Conservation (phyloP, 2,888 invertebrate genomes). For the Tiphia femorata region DNA sequence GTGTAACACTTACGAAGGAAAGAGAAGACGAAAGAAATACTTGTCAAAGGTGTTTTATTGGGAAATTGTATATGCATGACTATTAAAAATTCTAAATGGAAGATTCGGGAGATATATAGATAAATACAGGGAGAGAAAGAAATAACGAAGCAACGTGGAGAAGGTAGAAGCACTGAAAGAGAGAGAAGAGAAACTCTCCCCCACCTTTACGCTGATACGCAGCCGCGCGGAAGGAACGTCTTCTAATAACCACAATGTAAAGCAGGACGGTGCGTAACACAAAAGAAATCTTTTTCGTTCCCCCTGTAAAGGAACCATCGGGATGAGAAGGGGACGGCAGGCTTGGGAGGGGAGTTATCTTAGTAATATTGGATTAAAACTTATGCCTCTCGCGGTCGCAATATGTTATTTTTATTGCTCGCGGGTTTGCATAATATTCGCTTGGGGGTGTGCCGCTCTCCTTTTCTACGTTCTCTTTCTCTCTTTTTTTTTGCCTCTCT, state of each 20-base stretch:
- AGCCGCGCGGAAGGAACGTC: slow-evolving; percentile 52
- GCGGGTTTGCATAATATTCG: slow-evolving; percentile 69
- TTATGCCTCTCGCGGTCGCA: slow-evolving; percentile 66
- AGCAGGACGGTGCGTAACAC: slow-evolving; percentile 64
- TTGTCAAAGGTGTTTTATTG: slow-evolving; percentile 17
- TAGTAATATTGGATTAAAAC: slow-evolving; percentile 70
- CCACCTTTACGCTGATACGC: slow-evolving; percentile 20
- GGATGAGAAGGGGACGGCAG: slow-evolving; percentile 7
- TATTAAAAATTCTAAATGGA: too few species aligned
- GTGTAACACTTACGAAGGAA: too few species aligned
- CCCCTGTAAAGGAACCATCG: background rate
- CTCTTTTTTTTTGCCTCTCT: slow-evolving; percentile 1
- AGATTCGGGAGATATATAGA: too few species aligned
- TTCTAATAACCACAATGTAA: slow-evolving; percentile 69
- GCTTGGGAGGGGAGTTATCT: slow-evolving; percentile 62
- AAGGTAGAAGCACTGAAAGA: slow-evolving; percentile 12
- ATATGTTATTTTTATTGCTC: slow-evolving; percentile 70
- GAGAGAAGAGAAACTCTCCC: slow-evolving; percentile 28
- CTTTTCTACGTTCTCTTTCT: background rate
- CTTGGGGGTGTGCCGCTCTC: slow-evolving; percentile 25
- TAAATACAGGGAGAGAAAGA: too few species aligned
- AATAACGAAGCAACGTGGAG: slow-evolving; percentile 2
- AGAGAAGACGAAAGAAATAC: slow-evolving; percentile 17
- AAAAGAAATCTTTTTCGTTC: slow-evolving; percentile 66
- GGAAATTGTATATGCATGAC: slow-evolving; percentile 23